These are phyloP conservation scores for Leiothrix lutea DNA, from an alignment of 2,113 vertebrate genomes.

Conservation along the genomic window DNA sequence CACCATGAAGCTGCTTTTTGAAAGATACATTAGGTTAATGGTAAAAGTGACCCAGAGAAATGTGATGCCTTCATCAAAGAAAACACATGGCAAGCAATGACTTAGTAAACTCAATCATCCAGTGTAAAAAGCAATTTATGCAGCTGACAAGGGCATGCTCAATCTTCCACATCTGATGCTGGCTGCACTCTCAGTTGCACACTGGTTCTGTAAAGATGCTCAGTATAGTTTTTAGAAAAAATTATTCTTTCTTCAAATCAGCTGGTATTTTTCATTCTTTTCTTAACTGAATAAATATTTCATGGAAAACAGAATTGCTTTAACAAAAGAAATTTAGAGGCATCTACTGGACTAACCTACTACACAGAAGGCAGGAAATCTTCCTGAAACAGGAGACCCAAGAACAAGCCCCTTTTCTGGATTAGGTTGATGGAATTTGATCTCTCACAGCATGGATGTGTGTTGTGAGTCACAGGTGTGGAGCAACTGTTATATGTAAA, in stretches of 20 bases:
- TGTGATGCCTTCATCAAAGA: conserved; percentile 47
- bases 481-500: background rate
- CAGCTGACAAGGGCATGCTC: conserved; percentile 37
- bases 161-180: conserved; percentile 17
- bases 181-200: background rate
- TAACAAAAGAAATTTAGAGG: background rate
- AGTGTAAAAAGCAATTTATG: conserved; percentile 44
- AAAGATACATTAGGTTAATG: conserved; percentile 57
- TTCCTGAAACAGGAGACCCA: background rate
- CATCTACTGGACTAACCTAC: background rate
- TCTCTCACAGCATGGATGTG: background rate
- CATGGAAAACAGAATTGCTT: background rate
- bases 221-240: background rate
- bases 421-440: background rate
- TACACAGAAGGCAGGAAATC: background rate
- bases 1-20: background rate
- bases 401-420: background rate
- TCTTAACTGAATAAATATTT: background rate
- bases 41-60: conserved; percentile 42
- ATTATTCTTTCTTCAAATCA: background rate
- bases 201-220: background rate
- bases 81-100: conserved; percentile 27
- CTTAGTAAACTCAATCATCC: conserved; percentile 33
- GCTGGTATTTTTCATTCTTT: background rate
- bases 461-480: background rate